phyloP scores from a whole-genome alignment of 1,140 invertebrate genomes.

The Hesperophylax magnus region DNA sequence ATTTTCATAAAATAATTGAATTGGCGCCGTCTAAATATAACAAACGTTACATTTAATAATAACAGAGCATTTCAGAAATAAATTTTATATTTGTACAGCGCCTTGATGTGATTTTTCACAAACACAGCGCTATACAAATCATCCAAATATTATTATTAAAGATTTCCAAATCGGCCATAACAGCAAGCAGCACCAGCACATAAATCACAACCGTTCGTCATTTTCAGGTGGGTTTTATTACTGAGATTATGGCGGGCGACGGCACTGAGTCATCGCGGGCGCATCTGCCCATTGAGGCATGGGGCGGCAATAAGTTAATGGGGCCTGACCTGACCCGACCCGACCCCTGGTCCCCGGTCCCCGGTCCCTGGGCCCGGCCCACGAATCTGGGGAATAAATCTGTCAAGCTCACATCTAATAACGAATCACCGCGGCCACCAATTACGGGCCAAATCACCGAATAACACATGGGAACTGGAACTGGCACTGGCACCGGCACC shows the following conservation, averaged over 20 bases:
- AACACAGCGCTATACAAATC: too few species aligned
- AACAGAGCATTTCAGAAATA: too few species aligned
- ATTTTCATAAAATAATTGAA: too few species aligned
- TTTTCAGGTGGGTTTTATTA: background rate
- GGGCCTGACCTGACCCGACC: background rate
- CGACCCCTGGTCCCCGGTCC: constrained; percentile 2
- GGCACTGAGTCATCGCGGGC: background rate
- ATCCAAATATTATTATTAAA: too few species aligned
- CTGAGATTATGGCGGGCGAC: background rate
- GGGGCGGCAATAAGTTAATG: background rate
- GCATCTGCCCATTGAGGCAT: background rate
- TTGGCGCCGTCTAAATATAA: too few species aligned
- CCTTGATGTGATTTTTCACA: too few species aligned
- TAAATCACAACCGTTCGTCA: too few species aligned
- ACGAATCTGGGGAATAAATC: constrained; percentile 13
- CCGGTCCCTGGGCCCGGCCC: background rate
- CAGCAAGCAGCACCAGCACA: too few species aligned
- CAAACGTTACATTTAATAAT: too few species aligned
- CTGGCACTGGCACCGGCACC: too few species aligned
- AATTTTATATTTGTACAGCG: too few species aligned
- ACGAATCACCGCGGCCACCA: background rate
- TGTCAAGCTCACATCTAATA: constrained; percentile 18
- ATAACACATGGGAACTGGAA: constrained; percentile 15
- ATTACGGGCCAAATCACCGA: constrained; percentile 11
- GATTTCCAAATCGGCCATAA: too few species aligned